These are phyloP conservation scores for Rostratula benghalensis DNA, from an alignment of 2,113 vertebrate genomes.

Conservation along the genomic window DNA sequence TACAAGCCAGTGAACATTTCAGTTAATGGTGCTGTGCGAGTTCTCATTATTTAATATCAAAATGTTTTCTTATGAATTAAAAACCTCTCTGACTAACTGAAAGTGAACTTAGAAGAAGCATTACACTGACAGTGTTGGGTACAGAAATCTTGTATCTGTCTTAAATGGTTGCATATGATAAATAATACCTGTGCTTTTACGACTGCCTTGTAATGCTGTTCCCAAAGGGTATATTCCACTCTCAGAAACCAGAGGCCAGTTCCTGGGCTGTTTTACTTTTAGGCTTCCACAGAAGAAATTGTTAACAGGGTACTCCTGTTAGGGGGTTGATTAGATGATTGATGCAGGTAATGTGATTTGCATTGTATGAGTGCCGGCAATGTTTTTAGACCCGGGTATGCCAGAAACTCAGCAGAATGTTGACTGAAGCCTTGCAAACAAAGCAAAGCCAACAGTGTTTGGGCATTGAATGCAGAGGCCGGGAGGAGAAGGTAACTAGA, in stretches of 20 bases:
- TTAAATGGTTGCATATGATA: neutral
- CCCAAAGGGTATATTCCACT: neutral
- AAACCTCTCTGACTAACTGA: neutral
- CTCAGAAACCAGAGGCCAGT: neutral
- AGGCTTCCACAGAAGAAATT: neutral
- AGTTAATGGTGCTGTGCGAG: neutral
- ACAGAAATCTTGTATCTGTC: neutral
- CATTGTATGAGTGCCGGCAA: neutral
- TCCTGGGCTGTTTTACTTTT: neutral
- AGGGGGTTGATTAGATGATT: neutral
- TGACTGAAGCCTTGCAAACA: neutral
- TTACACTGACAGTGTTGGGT: rapidly evolving
- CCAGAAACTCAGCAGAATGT: neutral
- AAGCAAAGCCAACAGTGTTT: neutral
- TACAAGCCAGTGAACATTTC: neutral
- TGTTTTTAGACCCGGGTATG: neutral
- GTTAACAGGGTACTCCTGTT: neutral
- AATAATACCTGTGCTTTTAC: neutral
- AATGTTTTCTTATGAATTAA: neutral
- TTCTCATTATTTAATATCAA: neutral
- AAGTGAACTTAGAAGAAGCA: neutral
- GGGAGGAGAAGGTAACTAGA: neutral
- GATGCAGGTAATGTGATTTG: neutral
- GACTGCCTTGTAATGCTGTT: neutral
- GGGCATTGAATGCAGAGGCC: neutral